These are phyloP conservation scores for Parapristionchus giblindavisi DNA, from an alignment of 2,888 invertebrate genomes.

Conservation along the genomic window DNA sequence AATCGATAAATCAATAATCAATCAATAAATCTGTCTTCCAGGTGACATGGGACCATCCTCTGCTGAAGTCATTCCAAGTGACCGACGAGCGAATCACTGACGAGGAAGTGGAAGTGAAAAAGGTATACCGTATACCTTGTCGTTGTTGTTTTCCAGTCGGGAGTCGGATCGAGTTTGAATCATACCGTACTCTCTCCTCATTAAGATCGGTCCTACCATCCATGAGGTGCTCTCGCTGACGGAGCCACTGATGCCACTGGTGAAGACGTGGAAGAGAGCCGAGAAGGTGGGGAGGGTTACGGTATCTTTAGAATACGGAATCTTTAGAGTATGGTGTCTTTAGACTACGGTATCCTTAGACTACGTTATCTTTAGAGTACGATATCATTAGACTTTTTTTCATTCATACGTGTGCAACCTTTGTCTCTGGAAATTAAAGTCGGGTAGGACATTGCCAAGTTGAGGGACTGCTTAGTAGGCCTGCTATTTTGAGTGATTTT, in stretches of 20 bases:
- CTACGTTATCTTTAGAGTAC: background rate
- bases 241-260: constrained; percentile 28
- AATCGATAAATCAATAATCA: background rate
- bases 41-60: constrained; percentile 50
- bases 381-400: background rate
- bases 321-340: background rate
- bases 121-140: background rate
- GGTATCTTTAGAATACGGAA: background rate
- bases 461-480: no score
- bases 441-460: no score
- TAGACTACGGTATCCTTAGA: constrained; percentile 7
- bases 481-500: no score
- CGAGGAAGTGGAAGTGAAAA: constrained; percentile 43
- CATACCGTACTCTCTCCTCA: no score
- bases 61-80: constrained; percentile 49
- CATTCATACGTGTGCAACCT: background rate
- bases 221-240: constrained; percentile 36
- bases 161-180: background rate
- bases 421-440: no score
- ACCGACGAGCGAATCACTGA: constrained; percentile 54
- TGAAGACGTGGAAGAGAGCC: constrained; percentile 33
- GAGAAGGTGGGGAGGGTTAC: constrained; percentile 22
- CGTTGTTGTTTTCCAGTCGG: background rate
- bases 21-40: constrained; percentile 23
- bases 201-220: constrained; percentile 28